Percentiles rank a stretch among this genome's conserved stretches.
Evolutionary conservation across 2,113 vertebrate genomes (phyloP).

Genomic region (Syngnathus floridae): DNA sequence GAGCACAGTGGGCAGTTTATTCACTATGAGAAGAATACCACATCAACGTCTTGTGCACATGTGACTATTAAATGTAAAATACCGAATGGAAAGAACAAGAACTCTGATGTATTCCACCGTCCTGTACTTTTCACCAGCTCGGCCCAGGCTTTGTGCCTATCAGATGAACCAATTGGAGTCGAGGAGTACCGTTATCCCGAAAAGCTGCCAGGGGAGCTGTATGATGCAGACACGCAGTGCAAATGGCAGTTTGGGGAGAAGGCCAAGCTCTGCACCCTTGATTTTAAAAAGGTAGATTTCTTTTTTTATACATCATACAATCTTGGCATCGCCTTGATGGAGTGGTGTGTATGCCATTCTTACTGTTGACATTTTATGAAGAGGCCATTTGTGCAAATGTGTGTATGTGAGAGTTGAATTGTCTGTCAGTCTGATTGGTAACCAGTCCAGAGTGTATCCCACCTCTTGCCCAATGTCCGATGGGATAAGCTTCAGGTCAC

Average conservation of each 20-base stretch:
- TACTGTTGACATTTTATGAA: no score
- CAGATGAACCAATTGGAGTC: conserved; percentile 76
- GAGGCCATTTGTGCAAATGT: no score
- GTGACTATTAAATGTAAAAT: background rate
- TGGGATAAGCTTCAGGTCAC: no score
- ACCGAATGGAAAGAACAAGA: background rate
- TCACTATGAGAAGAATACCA: no score
- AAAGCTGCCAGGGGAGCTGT: conserved; percentile 82
- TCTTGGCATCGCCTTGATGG: background rate
- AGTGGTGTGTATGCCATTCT: background rate
- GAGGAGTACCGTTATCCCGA: conserved; percentile 81
- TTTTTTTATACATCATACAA: background rate
- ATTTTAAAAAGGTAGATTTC: conserved; percentile 78
- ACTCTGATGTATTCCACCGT: background rate
- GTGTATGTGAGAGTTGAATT: no score
- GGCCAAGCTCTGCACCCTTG: conserved; percentile 83
- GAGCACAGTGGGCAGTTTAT: no score
- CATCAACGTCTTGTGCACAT: no score
- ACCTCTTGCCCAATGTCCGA: no score
- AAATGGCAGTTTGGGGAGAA: conserved; percentile 91
- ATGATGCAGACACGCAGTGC: conserved; percentile 85
- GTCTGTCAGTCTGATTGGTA: no score
- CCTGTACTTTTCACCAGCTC: conserved; percentile 63
- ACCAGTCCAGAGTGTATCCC: no score
- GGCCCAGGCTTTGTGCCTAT: conserved; percentile 80